Evolutionary conservation across 2,113 vertebrate genomes (phyloP), one percentile per base, ranked within the genome.

Genomic region (Morone saxatilis): DNA sequence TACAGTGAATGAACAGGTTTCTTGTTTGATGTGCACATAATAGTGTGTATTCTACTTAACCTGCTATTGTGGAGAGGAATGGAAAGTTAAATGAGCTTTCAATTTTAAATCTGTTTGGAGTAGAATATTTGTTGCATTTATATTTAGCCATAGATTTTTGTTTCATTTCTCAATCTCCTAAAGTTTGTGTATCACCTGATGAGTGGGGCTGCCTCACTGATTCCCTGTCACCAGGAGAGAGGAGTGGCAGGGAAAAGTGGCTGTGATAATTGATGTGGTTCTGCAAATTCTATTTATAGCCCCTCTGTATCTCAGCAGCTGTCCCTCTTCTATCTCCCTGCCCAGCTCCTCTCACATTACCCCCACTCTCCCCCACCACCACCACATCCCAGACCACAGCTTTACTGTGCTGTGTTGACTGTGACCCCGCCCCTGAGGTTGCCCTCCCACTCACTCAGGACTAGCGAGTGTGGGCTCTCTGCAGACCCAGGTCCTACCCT

Each of bases 281-380:
- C 59, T 87, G 78, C 85, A 83, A 83, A 57, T 38, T 73, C 95
- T 97, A 97, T 97, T 97, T 95, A 96, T 97, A 97, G 92, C 81
- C 89, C 69, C 74, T 75, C 63, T 81, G 88, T 95, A 90, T 94
- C 93, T 82, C 92, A 93, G 93, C 97, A 97, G 97, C 97, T 97
- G 97, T 96, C 94, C 92, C 31, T 88, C 54, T 80, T 84, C 88
- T 57, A 62, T 84, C 76, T 80, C 91, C 74, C 78, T 63, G 62
- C 65, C 88, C 60, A 83, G 89, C 87, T 86, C 89, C 91, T 94
- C 88, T 95, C 89, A 91, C 56, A 57, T 91, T 90, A 91, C 90
- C 12, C 78, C 59, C 59, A 84, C 71, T 61, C 73, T 25, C 65
- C 53, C 22, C 45, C 72, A 31, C 31, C 3, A 31, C 31, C 31